Conservation (phyloP, 2,888 invertebrate species). For the Caenorhabditis sp. region DNA sequence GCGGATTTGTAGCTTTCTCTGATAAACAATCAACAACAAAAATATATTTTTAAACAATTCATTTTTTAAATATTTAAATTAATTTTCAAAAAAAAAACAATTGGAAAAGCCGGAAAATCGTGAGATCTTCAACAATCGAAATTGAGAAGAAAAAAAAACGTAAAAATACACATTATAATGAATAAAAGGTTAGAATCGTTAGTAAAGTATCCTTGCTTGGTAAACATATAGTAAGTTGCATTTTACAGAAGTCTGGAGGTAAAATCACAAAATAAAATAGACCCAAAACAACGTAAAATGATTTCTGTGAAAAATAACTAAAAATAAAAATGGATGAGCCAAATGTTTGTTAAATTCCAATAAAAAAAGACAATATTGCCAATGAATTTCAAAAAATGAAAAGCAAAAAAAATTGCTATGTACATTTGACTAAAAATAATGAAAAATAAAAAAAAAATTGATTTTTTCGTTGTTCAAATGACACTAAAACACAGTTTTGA, state of each 20-base stretch:
- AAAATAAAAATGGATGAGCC: not conserved
- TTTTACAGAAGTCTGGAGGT: conserved; percentile 3
- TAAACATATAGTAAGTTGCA: not conserved
- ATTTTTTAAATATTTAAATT: not conserved
- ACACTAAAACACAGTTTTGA: not conserved
- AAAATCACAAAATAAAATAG: conserved; percentile 4
- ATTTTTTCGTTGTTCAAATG: not conserved
- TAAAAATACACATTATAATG: not conserved
- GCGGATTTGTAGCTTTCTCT: too few species aligned
- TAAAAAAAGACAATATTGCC: not conserved
- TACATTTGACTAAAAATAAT: not conserved
- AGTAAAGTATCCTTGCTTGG: not conserved
- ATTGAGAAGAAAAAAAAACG: conserved; percentile 36
- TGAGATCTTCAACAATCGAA: conserved; percentile 44
- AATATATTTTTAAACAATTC: not conserved
- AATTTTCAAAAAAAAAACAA: not conserved
- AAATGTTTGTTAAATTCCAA: not conserved
- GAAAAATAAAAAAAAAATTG: not conserved
- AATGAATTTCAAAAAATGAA: not conserved
- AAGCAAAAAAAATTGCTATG: too few species aligned
- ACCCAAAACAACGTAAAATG: not conserved
- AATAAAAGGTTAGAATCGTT: not conserved
- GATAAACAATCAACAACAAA: not conserved
- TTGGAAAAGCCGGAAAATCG: not conserved
- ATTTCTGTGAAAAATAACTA: not conserved